Evolutionary conservation across 1,140 invertebrate genomes (phyloP), one percentile per base, ranked within the genome.

Genomic region (Sipha flava): DNA sequence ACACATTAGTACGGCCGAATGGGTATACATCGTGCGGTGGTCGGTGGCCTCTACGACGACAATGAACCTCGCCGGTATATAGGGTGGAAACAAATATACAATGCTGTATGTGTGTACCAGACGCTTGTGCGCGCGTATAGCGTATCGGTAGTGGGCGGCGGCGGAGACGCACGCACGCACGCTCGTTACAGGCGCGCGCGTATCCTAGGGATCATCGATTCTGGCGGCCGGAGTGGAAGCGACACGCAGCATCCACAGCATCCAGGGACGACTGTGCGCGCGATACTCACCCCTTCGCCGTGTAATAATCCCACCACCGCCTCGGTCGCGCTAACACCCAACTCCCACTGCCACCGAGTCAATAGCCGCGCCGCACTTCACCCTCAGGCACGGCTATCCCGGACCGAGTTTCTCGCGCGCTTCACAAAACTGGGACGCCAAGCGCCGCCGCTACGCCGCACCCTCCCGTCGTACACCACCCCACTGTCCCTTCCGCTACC

Each of bases 201-300:
- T 70, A 70, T 70, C 66, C 66, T 29, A 68, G 66, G 37, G 43
- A 70, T 70, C 66, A 70, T 70, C 40, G 66, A 70, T 70, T 47
- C 40, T 10, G 47, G 29, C 43, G 68, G 26, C 12, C 29, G 70
- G 7, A 34, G n/a, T 21, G 21, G n/a, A 43, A 77, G 40, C 47
- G 34, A 37, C 47, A 16, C 23, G 47, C 45, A 73, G 70, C 49
- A 47, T 70, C 66, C 66, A 47, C 6, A 29, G 66, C 66, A 45
- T 40, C 23, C 66, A 40, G 40, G 70, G 47, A 23, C 26, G 23
- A 47, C 68, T 26, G 18, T 2, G 10, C 68, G 21, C 31, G 26
- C 26, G 29, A 37, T n/a, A 31, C 68, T 16, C 10, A 26, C 23
- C 43, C 68, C 43, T 18, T 43, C 16, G 18, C 31, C 31, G 26